A percentile compares a stretch with the other conserved stretches of the same genome.
phyloP scores from a whole-genome alignment of 2,797 vertebrate species.

The Gallinago nigripennis region DNA sequence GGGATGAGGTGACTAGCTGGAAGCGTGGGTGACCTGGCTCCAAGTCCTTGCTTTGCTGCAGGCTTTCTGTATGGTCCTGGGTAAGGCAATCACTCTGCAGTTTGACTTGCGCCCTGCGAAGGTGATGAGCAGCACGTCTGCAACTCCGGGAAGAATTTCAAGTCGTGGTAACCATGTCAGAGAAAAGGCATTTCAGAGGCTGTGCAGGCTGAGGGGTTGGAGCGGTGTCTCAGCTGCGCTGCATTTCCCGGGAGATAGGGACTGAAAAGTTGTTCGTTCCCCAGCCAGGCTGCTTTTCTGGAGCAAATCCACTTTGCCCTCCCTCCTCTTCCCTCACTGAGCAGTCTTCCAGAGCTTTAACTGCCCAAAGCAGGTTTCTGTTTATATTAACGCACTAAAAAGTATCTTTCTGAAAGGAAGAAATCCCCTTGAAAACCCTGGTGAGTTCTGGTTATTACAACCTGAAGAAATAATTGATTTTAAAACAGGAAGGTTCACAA shows the following conservation, averaged over 20 bases:
- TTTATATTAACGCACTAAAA: not conserved
- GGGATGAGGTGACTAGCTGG: not conserved
- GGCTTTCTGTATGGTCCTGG: not conserved
- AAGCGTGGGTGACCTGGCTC: not conserved
- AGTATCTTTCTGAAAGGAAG: not conserved
- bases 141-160: accelerated
- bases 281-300: not conserved
- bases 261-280: not conserved
- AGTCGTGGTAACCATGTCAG: not conserved
- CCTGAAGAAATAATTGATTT: not conserved
- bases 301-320: not conserved
- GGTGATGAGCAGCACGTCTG: not conserved
- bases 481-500: not conserved
- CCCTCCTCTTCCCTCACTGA: not conserved
- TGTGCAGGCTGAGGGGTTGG: not conserved
- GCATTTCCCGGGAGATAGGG: not conserved
- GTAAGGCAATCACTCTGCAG: not conserved
- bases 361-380: not conserved
- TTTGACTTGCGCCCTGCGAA: not conserved
- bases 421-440: not conserved
- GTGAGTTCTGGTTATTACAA: not conserved
- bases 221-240: not conserved
- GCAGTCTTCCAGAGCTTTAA: not conserved
- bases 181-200: not conserved
- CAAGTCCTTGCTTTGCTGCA: not conserved